phyloP scores from a whole-genome alignment of 2,113 vertebrate genomes.

The Epinephelus cyanopodus region DNA sequence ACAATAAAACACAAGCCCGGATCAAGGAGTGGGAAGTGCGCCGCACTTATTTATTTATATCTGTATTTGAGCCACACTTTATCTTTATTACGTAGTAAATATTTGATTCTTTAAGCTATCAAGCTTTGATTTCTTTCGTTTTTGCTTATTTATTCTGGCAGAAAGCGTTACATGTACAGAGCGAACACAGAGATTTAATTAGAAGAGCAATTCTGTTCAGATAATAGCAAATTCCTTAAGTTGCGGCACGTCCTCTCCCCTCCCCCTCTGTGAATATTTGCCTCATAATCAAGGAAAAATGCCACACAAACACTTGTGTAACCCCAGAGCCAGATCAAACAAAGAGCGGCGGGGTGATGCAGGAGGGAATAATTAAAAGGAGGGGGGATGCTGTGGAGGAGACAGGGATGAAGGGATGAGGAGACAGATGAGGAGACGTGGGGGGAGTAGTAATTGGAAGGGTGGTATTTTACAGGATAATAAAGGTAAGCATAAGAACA shows the following conservation, averaged over 20 bases:
- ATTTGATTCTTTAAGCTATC: neutral
- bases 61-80: neutral
- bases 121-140: neutral
- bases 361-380: constrained; percentile 26
- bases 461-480: constrained; percentile 13
- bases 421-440: neutral
- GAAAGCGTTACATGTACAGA: neutral
- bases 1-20: constrained; percentile 30
- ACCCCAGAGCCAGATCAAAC: constrained; percentile 29
- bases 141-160: neutral
- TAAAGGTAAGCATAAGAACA: constrained; percentile 49
- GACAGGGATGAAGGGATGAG: constrained; percentile 11
- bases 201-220: neutral
- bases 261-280: constrained; percentile 36
- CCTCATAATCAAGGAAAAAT: constrained; percentile 50
- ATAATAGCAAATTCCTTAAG: neutral
- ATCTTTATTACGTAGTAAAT: neutral
- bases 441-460: constrained; percentile 8
- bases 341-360: constrained; percentile 18
- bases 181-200: neutral
- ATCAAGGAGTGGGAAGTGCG: constrained; percentile 11
- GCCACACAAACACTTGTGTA: constrained; percentile 16
- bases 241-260: neutral
- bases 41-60: constrained; percentile 6
- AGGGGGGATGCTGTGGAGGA: neutral